phyloP scores from a whole-genome alignment of 1,140 invertebrate species.

The Paraescarpia echinospica region DNA sequence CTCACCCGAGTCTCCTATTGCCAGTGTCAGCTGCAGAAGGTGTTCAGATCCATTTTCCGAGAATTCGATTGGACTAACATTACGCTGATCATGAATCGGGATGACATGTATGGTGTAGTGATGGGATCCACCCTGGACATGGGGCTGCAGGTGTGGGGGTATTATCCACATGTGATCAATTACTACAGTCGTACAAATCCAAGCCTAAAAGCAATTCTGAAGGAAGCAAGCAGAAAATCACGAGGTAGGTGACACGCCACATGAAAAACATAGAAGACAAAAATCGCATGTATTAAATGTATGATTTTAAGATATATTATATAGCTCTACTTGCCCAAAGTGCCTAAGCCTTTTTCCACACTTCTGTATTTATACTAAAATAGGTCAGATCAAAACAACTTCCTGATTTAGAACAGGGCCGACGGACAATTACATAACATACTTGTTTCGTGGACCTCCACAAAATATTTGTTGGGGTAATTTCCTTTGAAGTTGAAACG shows the following conservation, averaged over 20 bases:
- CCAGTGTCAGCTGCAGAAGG: constrained; percentile 76
- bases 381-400: too few species aligned
- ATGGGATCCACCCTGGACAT: constrained; percentile 31
- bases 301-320: not conserved
- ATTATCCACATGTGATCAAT: constrained; percentile 32
- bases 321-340: too few species aligned
- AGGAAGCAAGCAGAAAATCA: constrained; percentile 75
- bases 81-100: constrained; percentile 70
- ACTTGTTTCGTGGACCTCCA: too few species aligned
- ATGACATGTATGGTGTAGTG: constrained; percentile 4
- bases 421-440: too few species aligned
- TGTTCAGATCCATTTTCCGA: constrained; percentile 79
- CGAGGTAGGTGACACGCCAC: constrained; percentile 65
- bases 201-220: constrained; percentile 26
- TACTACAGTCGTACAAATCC: constrained; percentile 34
- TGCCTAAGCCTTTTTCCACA: too few species aligned
- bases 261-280: too few species aligned
- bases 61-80: constrained; percentile 83
- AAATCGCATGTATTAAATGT: not conserved
- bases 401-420: too few species aligned
- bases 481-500: too few species aligned
- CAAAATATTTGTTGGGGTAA: too few species aligned
- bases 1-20: constrained; percentile 83
- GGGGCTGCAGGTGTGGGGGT: constrained; percentile 32
- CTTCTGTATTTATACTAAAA: too few species aligned